These are phyloP conservation scores for Cololabis saira DNA, from an alignment of 2,113 vertebrate species.

Conservation along the genomic window DNA sequence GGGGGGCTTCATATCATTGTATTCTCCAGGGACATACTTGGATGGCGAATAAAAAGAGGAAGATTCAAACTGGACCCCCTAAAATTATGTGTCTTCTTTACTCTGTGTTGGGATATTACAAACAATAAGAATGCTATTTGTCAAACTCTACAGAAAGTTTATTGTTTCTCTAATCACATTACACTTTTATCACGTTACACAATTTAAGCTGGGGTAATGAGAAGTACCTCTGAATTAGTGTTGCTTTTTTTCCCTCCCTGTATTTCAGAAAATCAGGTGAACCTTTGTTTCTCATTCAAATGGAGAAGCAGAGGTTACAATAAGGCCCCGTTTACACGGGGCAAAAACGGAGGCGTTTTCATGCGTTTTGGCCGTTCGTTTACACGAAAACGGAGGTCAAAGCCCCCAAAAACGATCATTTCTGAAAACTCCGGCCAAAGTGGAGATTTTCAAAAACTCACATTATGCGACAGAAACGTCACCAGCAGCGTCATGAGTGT, in stretches of 20 bases:
- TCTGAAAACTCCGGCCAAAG: too few species aligned
- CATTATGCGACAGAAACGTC: too few species aligned
- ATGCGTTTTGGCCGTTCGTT: too few species aligned
- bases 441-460: too few species aligned
- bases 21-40: conserved; percentile 48
- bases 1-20: conserved; percentile 59
- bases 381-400: too few species aligned
- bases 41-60: conserved; percentile 35
- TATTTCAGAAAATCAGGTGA: neutral
- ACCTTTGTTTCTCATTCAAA: conserved; percentile 54
- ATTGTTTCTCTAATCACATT: conserved; percentile 25
- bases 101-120: conserved; percentile 12
- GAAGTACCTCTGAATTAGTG: conserved; percentile 23
- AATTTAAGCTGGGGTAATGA: neutral
- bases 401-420: too few species aligned
- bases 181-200: neutral
- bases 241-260: neutral
- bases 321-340: too few species aligned
- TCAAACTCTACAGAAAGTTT: conserved; percentile 2
- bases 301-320: conserved; percentile 46
- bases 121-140: conserved; percentile 33
- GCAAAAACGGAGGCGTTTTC: too few species aligned
- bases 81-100: neutral
- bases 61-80: conserved; percentile 29
- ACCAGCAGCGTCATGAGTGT: too few species aligned